Evolutionary conservation across 92 coral and sea anemone genomes (phyloP).

Genomic region (Pocillopora grandis): DNA sequence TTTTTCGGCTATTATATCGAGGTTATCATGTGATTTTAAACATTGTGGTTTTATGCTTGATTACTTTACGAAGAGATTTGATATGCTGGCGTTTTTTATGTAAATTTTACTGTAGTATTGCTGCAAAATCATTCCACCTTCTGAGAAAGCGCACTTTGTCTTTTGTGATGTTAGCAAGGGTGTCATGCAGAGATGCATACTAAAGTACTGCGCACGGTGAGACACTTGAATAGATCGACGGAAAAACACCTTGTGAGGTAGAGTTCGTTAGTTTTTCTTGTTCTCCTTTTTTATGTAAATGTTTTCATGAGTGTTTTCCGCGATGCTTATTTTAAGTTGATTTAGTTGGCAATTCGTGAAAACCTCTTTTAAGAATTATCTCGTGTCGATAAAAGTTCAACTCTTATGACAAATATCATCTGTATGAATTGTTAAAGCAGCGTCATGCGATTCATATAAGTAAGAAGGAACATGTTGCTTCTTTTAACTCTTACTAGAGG

Average conservation of each 20-base stretch:
- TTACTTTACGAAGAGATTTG: not conserved
- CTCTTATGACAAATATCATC: not conserved
- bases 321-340: not conserved
- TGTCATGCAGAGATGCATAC: constrained; percentile 20
- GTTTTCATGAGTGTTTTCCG: constrained; percentile 18
- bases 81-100: constrained; percentile 18
- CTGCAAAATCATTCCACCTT: constrained; percentile 11
- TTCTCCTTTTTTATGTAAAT: constrained; percentile 20
- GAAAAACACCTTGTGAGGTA: constrained; percentile 22
- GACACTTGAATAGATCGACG: constrained; percentile 13
- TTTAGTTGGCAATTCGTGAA: not conserved
- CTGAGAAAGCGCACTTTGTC: constrained; percentile 4
- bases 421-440: not conserved
- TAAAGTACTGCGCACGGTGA: not conserved
- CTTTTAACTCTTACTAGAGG: not conserved
- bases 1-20: not conserved
- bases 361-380: not conserved
- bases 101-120: constrained; percentile 17
- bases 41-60: constrained; percentile 34
- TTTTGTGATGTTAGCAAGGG: constrained; percentile 15
- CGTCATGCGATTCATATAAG: not conserved
- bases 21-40: not conserved
- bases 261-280: constrained; percentile 8
- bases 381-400: not conserved
- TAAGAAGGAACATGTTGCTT: not conserved